phyloP scores from a whole-genome alignment of 2,113 vertebrate species.

The Empidonax alnorum region DNA sequence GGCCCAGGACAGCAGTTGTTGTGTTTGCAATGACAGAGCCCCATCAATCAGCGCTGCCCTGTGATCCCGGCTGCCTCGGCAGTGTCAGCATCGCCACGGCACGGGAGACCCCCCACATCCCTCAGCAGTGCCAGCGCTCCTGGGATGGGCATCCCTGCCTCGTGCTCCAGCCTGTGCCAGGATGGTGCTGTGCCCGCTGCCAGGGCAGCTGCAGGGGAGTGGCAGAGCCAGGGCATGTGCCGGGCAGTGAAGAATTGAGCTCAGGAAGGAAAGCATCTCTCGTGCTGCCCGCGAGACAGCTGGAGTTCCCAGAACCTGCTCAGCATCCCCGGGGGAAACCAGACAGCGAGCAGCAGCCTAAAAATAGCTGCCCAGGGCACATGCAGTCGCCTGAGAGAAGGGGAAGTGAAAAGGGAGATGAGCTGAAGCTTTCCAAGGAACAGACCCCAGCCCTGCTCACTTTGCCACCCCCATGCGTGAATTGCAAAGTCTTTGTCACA shows the following conservation, averaged over 20 bases:
- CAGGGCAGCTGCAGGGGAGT: rapidly evolving
- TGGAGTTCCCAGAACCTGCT: slow-evolving; percentile 61
- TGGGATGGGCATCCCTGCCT: neutral
- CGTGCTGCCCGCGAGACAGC: neutral
- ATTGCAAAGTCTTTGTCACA: neutral
- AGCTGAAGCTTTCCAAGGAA: slow-evolving; percentile 28
- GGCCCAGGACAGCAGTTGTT: neutral
- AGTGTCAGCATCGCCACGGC: neutral
- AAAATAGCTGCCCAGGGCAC: slow-evolving; percentile 54
- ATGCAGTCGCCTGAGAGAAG: neutral
- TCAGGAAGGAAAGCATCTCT: neutral
- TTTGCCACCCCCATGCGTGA: rapidly evolving
- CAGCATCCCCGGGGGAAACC: slow-evolving; percentile 42
- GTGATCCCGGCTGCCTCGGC: neutral
- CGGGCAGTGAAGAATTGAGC: neutral
- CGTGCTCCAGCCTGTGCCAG: neutral
- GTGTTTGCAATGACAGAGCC: neutral
- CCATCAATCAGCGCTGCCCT: neutral
- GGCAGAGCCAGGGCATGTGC: neutral
- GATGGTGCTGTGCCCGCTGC: rapidly evolving
- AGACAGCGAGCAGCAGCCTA: neutral
- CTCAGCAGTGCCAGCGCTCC: neutral
- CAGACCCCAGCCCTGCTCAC: neutral
- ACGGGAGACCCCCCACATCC: neutral
- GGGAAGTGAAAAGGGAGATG: slow-evolving; percentile 46